phyloP scores from a whole-genome alignment of 2,113 vertebrate genomes.

The Eclectus roratus region DNA sequence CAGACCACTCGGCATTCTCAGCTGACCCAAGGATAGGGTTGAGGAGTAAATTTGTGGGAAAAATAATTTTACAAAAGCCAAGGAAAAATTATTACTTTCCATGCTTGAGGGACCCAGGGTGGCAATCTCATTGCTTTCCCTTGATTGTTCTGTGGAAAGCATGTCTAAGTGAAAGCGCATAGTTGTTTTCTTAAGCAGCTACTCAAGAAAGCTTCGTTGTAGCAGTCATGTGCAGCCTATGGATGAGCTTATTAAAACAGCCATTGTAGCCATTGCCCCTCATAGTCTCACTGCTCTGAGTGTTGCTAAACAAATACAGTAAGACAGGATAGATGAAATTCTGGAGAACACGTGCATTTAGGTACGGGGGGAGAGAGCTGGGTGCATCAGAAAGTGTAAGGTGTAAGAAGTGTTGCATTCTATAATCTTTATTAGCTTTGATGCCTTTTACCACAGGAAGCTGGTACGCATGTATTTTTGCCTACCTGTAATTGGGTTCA shows the following conservation, averaged over 20 bases:
- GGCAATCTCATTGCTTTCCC: neutral
- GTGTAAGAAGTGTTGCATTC: neutral
- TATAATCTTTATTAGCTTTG: neutral
- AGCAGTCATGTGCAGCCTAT: neutral
- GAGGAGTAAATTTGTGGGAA: neutral
- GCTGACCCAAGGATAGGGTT: neutral
- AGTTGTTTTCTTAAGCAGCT: neutral
- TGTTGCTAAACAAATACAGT: neutral
- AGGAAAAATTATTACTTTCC: neutral
- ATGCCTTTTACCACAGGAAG: neutral
- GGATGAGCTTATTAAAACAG: neutral
- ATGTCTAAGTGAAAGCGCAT: neutral
- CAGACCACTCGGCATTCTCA: neutral
- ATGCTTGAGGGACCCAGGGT: neutral
- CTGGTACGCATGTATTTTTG: neutral
- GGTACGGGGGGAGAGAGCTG: neutral
- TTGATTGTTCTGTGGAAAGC: neutral
- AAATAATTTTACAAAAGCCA: neutral
- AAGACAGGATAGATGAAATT: neutral
- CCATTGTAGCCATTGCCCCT: neutral
- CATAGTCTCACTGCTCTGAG: neutral
- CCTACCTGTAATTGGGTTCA: neutral
- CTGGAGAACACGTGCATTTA: neutral
- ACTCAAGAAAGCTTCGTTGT: neutral
- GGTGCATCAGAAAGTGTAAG: neutral